phyloP scores from a whole-genome alignment of 2,888 invertebrate species.

The Lampropteryx suffumata region DNA sequence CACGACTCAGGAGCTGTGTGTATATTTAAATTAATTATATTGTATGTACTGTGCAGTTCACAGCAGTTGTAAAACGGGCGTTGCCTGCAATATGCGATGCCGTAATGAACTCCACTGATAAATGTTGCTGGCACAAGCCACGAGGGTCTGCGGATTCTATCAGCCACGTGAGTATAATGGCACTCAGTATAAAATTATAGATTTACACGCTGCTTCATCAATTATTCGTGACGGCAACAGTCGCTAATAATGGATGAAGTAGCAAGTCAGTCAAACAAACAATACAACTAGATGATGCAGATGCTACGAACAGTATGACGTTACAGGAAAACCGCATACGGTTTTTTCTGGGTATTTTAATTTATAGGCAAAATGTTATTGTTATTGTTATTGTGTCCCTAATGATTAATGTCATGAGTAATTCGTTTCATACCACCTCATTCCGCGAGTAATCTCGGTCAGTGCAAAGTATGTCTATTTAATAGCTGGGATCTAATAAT shows the following conservation, averaged over 20 bases:
- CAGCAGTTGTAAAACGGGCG: constrained; percentile 23
- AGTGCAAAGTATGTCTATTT: constrained; percentile 10
- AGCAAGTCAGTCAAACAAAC: not conserved
- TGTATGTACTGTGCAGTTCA: constrained; percentile 31
- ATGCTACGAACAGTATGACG: constrained; percentile 7
- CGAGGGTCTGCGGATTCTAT: constrained; percentile 7
- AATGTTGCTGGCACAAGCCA: constrained; percentile 23
- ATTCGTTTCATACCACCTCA: constrained; percentile 13
- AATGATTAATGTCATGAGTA: constrained; percentile 15
- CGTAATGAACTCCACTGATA: constrained; percentile 25
- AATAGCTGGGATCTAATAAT: constrained; percentile 19
- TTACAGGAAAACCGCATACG: constrained; percentile 30
- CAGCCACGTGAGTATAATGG: constrained; percentile 9
- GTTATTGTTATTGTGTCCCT: not conserved
- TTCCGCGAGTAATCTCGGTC: constrained; percentile 1
- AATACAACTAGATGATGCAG: not conserved
- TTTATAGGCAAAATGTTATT: not conserved
- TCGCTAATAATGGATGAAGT: not conserved
- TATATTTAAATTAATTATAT: constrained; percentile 45
- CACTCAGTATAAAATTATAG: not conserved
- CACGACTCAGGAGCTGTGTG: constrained; percentile 32
- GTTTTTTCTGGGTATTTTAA: constrained; percentile 15
- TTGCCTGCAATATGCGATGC: constrained; percentile 24
- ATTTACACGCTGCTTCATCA: no score
- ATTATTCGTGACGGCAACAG: no score